Conservation (phyloP, 2,113 vertebrate species). For the Cephalopterus ornatus region DNA sequence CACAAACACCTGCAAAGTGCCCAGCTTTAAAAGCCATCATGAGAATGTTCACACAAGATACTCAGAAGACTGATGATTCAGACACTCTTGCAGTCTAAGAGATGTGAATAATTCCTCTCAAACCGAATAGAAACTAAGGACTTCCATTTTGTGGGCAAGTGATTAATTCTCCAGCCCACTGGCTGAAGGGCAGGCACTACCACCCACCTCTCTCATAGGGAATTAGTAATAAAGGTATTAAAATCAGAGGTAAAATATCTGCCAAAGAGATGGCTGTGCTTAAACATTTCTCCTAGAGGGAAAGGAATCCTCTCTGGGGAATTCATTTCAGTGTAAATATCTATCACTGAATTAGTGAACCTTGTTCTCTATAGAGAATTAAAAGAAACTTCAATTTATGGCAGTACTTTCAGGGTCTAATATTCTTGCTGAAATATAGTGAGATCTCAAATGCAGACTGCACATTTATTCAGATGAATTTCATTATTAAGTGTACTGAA, state of each 20-base stretch:
- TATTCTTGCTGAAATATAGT: background rate
- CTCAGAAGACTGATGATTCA: background rate
- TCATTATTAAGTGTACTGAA: background rate
- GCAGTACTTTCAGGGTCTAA: background rate
- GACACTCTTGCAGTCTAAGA: background rate
- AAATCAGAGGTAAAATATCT: background rate
- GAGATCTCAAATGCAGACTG: background rate
- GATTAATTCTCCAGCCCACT: background rate
- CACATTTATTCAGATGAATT: background rate
- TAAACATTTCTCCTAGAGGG: background rate
- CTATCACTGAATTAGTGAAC: background rate
- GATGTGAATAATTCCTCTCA: background rate
- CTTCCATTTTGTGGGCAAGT: background rate
- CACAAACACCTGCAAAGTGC: background rate
- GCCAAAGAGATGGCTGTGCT: background rate
- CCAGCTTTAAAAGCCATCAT: background rate
- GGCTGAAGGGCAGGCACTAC: background rate
- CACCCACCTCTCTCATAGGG: background rate
- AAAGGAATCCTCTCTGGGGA: background rate
- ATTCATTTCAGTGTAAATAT: background rate
- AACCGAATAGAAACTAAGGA: background rate
- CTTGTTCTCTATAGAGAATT: background rate
- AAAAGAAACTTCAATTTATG: background rate
- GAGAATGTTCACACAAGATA: background rate
- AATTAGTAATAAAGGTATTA: background rate